A percentile compares a stretch with the other conserved stretches of the same genome.
phyloP scores from a whole-genome alignment of 2,888 invertebrate species.

The Eugnorisma glareosa region DNA sequence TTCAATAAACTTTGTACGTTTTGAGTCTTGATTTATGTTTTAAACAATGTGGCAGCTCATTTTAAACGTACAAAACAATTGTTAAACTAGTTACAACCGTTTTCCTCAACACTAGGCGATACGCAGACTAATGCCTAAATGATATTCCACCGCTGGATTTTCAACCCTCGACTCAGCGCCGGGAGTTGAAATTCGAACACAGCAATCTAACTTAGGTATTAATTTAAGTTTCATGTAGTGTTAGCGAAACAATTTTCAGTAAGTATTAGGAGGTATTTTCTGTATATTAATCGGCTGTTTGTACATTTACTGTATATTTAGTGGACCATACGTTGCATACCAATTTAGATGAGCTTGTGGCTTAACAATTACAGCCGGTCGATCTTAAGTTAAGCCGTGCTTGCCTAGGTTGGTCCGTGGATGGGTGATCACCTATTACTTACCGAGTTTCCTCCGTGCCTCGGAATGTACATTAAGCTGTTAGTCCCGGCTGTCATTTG shows the following conservation, averaged over 20 bases:
- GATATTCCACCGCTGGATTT: not conserved
- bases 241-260: constrained; percentile 23
- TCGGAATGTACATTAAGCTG: too few species aligned
- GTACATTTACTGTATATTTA: constrained; percentile 27
- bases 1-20: constrained; percentile 20
- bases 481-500: too few species aligned
- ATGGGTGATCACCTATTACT: too few species aligned
- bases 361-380: too few species aligned
- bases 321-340: constrained; percentile 49
- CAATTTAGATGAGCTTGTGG: too few species aligned
- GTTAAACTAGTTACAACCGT: not conserved
- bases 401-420: too few species aligned
- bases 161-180: not conserved
- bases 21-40: constrained; percentile 23
- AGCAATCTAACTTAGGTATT: not conserved
- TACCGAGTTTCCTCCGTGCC: too few species aligned
- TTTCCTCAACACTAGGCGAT: not conserved
- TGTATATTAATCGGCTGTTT: constrained; percentile 7
- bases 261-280: constrained; percentile 33
- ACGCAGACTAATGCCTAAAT: not conserved
- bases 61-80: constrained; percentile 19
- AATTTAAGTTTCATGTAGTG: not conserved
- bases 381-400: too few species aligned
- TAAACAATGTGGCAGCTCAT: constrained; percentile 19
- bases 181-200: not conserved